A percentile compares a stretch with the other conserved stretches of the same genome.
These are phyloP conservation scores for Lepidochrysops patricia DNA, from an alignment of 2,888 invertebrate genomes.

Conservation along the genomic window DNA sequence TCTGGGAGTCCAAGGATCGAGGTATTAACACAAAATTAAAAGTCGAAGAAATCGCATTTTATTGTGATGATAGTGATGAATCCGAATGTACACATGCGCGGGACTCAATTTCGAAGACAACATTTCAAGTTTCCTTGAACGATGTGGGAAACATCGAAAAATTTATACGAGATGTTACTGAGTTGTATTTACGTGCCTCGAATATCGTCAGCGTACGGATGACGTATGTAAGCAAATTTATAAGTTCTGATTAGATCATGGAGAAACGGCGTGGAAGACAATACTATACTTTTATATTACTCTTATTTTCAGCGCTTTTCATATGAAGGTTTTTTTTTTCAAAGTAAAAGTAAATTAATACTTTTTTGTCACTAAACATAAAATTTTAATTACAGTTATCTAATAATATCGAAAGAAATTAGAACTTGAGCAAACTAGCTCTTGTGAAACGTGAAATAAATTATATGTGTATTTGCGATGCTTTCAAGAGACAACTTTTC, in stretches of 20 bases:
- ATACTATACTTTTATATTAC: background rate
- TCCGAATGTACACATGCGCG: conserved; percentile 2
- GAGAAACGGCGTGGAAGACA: conserved; percentile 31
- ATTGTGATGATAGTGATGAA: background rate
- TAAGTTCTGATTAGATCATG: conserved; percentile 67
- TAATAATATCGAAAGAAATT: background rate
- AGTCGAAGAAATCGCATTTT: no score
- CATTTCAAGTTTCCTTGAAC: background rate
- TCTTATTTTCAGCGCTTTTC: background rate
- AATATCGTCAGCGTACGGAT: conserved; percentile 41
- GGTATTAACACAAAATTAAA: no score
- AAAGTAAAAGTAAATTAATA: no score
- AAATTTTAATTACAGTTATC: background rate
- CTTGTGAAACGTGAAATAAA: conserved; percentile 4
- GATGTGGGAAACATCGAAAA: conserved; percentile 54
- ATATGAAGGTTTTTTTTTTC: background rate
- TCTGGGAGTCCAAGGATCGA: no score
- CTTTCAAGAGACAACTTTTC: background rate
- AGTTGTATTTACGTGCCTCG: conserved; percentile 58
- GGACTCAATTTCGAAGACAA: conserved; percentile 9
- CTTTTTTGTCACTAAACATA: no score
- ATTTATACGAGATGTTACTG: conserved; percentile 42
- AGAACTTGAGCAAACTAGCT: no score
- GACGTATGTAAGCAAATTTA: conserved; percentile 66
- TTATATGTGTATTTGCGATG: background rate